Conservation (phyloP, 2,888 invertebrate species). For the Aporophyla lueneburgensis region DNA sequence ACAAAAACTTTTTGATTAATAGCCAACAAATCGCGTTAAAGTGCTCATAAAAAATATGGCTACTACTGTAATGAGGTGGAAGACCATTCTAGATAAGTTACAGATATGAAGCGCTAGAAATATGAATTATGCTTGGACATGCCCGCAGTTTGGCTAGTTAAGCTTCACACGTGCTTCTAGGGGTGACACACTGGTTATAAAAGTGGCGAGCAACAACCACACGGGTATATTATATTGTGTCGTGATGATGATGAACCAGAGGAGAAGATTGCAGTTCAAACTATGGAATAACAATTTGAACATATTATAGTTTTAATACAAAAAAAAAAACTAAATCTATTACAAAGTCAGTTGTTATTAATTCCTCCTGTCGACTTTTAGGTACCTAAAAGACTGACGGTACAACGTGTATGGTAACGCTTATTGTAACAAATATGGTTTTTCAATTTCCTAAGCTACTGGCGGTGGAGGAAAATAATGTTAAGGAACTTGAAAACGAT, state of each 20-base stretch:
- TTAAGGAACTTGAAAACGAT: no score
- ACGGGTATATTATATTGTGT: not conserved
- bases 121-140: constrained; percentile 67
- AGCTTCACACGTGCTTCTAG: constrained; percentile 40
- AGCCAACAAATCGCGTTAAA: constrained; percentile 54
- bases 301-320: no score
- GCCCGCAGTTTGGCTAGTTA: constrained; percentile 60
- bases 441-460: no score
- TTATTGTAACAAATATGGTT: no score
- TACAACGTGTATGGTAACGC: no score
- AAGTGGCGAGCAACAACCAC: not conserved
- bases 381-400: no score
- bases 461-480: no score
- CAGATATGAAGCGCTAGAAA: constrained; percentile 44
- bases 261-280: not conserved
- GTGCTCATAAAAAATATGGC: constrained; percentile 46
- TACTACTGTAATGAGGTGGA: constrained; percentile 52
- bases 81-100: constrained; percentile 55
- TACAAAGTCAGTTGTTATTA: no score
- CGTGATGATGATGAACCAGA: no score
- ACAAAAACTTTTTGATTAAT: no score
- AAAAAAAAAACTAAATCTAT: no score
- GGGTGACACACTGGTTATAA: constrained; percentile 32
- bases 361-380: no score
- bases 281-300: not conserved